phyloP scores from a whole-genome alignment of 2,797 vertebrate genomes.

The Fratercula arctica region DNA sequence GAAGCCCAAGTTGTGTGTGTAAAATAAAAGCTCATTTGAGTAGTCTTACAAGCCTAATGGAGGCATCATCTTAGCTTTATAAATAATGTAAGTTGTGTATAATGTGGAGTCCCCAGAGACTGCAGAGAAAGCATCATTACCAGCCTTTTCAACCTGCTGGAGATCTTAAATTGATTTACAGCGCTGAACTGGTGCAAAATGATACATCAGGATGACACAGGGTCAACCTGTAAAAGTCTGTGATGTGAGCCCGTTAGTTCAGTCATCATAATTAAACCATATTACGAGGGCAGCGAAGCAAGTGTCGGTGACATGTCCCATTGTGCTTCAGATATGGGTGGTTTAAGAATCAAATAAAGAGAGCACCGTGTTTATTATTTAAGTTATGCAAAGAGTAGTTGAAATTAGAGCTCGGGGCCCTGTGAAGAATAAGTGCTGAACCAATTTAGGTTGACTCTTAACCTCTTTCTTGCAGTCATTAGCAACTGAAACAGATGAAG shows the following conservation, averaged over 20 bases:
- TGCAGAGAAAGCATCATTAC: conserved; percentile 98
- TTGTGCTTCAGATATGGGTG: conserved; percentile 66
- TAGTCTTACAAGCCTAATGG: conserved; percentile 90
- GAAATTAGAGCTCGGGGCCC: not conserved
- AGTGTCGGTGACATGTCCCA: conserved; percentile 63
- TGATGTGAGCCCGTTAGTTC: conserved; percentile 85
- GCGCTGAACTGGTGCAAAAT: conserved; percentile 96
- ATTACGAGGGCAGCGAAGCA: conserved; percentile 75
- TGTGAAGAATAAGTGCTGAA: not conserved
- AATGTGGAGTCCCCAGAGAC: conserved; percentile 90
- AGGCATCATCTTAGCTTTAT: conserved; percentile 94
- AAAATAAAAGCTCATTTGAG: conserved; percentile 85
- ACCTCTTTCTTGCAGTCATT: not conserved
- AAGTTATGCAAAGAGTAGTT: not conserved
- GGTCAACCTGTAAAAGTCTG: conserved; percentile 87
- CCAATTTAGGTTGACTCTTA: not conserved
- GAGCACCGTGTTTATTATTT: not conserved
- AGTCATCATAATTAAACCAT: conserved; percentile 82
- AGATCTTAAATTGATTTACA: conserved; percentile 99
- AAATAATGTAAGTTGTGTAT: conserved; percentile 99
- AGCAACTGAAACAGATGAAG: not conserved
- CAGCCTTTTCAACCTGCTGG: conserved; percentile 93
- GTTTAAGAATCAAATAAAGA: conserved; percentile 32
- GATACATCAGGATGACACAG: conserved; percentile 91
- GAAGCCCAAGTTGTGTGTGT: conserved; percentile 69